phyloP scores from a whole-genome alignment of 1,140 invertebrate species.

The Hetaerina americana region DNA sequence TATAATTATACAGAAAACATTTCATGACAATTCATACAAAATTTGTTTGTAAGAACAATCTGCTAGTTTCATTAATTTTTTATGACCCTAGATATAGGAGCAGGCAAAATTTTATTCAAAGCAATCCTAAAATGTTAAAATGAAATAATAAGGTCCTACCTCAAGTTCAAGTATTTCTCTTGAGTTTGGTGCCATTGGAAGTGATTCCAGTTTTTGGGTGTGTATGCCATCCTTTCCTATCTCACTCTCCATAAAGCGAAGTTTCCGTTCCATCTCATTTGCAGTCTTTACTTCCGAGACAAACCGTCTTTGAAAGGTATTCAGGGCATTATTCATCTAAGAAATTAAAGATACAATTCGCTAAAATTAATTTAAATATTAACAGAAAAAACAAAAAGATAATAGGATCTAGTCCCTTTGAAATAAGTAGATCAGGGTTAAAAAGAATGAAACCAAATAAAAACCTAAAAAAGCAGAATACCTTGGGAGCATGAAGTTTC shows the following conservation, averaged over 20 bases:
- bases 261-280: slow-evolving; percentile 86
- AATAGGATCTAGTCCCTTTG: slow-evolving; percentile 7
- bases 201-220: slow-evolving; percentile 66
- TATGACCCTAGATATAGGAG: background rate
- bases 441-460: too few species aligned
- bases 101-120: background rate
- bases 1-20: too few species aligned
- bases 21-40: too few species aligned
- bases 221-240: slow-evolving; percentile 81
- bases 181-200: slow-evolving; percentile 83
- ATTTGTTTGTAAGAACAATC: background rate
- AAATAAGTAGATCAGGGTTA: too few species aligned
- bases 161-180: slow-evolving; percentile 94
- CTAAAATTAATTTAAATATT: too few species aligned
- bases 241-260: slow-evolving; percentile 89
- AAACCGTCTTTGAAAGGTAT: slow-evolving; percentile 82
- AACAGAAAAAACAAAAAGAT: slow-evolving; percentile 12
- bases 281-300: slow-evolving; percentile 82
- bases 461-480: background rate
- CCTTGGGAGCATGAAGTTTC: background rate
- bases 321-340: slow-evolving; percentile 68
- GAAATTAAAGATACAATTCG: too few species aligned
- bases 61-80: background rate
- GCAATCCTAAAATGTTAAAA: too few species aligned
- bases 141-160: too few species aligned